phyloP scores from a whole-genome alignment of 2,888 invertebrate species.

The Clepsis dumicolana region DNA sequence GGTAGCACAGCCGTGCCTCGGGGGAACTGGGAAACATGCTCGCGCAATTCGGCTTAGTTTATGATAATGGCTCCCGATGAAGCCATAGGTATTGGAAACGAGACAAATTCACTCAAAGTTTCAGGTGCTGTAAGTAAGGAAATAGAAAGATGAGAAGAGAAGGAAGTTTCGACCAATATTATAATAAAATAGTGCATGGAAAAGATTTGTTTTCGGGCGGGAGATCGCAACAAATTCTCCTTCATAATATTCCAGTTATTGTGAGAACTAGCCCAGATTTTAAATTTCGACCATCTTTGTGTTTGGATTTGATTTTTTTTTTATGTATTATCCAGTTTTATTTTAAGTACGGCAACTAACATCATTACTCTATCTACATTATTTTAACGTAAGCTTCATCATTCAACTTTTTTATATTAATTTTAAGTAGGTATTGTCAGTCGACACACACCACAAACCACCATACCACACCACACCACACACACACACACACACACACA shows the following conservation, averaged over 20 bases:
- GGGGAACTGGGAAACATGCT: slow-evolving; percentile 18
- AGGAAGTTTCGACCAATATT: background rate
- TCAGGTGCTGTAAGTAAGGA: background rate
- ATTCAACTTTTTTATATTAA: too few species aligned
- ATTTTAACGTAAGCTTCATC: too few species aligned
- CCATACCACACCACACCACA: too few species aligned
- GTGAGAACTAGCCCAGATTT: background rate
- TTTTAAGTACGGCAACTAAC: too few species aligned
- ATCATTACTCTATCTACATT: too few species aligned
- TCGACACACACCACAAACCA: too few species aligned
- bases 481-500: too few species aligned
- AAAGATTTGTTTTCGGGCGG: background rate
- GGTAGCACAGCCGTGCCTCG: slow-evolving; percentile 26
- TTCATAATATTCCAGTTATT: background rate
- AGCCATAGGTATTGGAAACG: slow-evolving; percentile 5
- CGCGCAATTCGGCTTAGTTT: slow-evolving; percentile 21
- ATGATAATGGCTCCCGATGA: slow-evolving; percentile 18
- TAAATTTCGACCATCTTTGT: too few species aligned
- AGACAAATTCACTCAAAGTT: slow-evolving; percentile 1
- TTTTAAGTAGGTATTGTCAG: too few species aligned
- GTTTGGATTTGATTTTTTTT: too few species aligned
- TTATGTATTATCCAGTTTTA: too few species aligned
- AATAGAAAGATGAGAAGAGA: background rate
- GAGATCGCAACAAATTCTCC: background rate
- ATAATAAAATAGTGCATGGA: slow-evolving; percentile 7